Conservation (phyloP, 2,888 invertebrate species). For the Trachelus troglodyta region DNA sequence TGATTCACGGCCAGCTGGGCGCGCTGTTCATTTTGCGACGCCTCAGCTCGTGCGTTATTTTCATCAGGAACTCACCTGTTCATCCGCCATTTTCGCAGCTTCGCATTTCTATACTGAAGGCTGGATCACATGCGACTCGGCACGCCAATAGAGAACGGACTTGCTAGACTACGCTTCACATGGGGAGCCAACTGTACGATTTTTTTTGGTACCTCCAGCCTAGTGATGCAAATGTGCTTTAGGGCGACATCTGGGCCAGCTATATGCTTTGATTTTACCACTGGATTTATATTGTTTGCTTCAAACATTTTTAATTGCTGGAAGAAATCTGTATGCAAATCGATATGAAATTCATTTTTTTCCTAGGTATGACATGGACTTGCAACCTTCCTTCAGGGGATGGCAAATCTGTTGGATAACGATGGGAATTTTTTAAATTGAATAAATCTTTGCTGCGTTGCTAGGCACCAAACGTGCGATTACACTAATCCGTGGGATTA, state of each 20-base stretch:
- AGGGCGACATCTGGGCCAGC: background rate
- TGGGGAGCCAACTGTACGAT: background rate
- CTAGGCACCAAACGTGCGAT: background rate
- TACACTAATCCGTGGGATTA: background rate
- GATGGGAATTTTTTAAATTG: conserved; percentile 29
- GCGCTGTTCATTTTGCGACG: conserved; percentile 8
- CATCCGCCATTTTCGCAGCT: conserved; percentile 78
- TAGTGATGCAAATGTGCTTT: background rate
- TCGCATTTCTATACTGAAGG: conserved; percentile 61
- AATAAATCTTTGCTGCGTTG: background rate
- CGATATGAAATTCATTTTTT: background rate
- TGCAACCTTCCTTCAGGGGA: background rate
- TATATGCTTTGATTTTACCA: background rate
- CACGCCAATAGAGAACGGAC: conserved; percentile 15
- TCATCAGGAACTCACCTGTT: conserved; percentile 75
- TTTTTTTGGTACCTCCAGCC: background rate
- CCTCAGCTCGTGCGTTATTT: conserved; percentile 48
- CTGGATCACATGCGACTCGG: conserved; percentile 28
- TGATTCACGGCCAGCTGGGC: background rate
- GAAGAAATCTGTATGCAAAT: background rate
- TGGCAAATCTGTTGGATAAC: background rate
- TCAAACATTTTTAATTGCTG: background rate
- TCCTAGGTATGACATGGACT: background rate
- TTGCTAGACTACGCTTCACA: background rate
- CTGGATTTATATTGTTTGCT: background rate